Base-by-base conservation (phyloP, 2,888 invertebrate species). In the Choristoneura rosaceana region DNA sequence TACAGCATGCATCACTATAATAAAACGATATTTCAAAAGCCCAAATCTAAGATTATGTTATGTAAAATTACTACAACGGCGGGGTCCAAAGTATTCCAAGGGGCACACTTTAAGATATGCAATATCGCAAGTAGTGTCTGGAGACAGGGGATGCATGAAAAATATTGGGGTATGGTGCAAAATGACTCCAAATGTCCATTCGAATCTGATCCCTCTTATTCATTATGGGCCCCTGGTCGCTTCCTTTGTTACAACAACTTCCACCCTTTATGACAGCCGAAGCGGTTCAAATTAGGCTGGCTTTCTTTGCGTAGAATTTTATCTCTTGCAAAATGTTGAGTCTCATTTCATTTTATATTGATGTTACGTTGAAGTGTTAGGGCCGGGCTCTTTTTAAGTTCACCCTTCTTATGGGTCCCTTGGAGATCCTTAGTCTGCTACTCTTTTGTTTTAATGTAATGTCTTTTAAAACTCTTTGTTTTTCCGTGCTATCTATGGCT, bases 31-130 rank as follows among this genome's bases (percentile, higher is more conserved):
- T 66, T 73, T 73, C 70, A 67, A 70, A 73, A 74, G 65, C 63
- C 65, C 80, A 82, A 82, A 84, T 82, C 78, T 82, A 73, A 85
- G 81, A 83, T 84, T 80, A 81, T 78, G 76, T 80, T 76, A 82
- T 83, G 83, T 86, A 87, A 87, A 86, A 85, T 86, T 83, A 85
- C 82, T 78, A 78, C 80, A 79, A 84, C 76, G 79, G 81, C 78
- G 82, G 84, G 86, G 84, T 82, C 83, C 82, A 84, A 81, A 81
- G 83, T 81, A 79, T 82, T 82, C 79, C 74, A 76, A 71, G 81
- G 80, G 87, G 89, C 88, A 87, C 87, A 87, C 85, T 84, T 76
- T 70, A 77, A 84, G 87, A 88, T 86, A 87, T 85, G 87, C 82
- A 86, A 86, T 88, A 87, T 89, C 84, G 79, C 80, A 78, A 80